Evolutionary conservation across 2,888 invertebrate species (phyloP).

Genomic region (Andrena haemorrhoa): DNA sequence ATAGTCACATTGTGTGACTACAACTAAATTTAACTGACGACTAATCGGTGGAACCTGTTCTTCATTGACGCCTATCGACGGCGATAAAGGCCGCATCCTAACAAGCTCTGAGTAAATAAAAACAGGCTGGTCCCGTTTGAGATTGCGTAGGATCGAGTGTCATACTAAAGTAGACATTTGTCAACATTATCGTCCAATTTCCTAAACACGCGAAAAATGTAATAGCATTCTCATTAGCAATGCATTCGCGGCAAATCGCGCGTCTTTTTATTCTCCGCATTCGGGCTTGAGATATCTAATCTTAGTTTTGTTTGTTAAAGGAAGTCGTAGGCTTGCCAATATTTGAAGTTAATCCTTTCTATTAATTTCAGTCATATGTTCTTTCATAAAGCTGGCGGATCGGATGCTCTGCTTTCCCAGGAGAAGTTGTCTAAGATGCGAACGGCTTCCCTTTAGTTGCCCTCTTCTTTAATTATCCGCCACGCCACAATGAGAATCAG

Average conservation of each 20-base stretch:
- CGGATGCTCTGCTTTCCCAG: too few species aligned
- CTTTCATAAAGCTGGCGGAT: too few species aligned
- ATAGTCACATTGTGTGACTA: conserved; percentile 60
- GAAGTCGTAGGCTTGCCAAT: too few species aligned
- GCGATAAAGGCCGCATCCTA: conserved; percentile 30
- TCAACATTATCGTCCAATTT: background rate
- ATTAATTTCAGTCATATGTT: too few species aligned
- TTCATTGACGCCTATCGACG: conserved; percentile 64
- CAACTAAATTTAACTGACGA: conserved; percentile 73
- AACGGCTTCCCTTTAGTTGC: too few species aligned
- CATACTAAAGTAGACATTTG: background rate
- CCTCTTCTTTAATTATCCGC: background rate
- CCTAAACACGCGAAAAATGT: background rate
- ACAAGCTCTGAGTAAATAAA: conserved; percentile 35
- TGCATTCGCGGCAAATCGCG: background rate
- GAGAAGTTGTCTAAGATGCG: too few species aligned
- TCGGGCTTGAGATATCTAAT: background rate
- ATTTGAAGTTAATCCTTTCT: too few species aligned
- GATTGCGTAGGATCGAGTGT: background rate
- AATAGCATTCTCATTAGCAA: background rate
- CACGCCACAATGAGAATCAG: conserved; percentile 11
- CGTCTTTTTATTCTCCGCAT: background rate
- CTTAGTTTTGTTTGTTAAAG: too few species aligned
- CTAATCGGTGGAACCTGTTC: conserved; percentile 69
- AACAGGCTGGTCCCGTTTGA: background rate